Conservation (phyloP, 2,797 vertebrate species). For the Clarias fuscus region DNA sequence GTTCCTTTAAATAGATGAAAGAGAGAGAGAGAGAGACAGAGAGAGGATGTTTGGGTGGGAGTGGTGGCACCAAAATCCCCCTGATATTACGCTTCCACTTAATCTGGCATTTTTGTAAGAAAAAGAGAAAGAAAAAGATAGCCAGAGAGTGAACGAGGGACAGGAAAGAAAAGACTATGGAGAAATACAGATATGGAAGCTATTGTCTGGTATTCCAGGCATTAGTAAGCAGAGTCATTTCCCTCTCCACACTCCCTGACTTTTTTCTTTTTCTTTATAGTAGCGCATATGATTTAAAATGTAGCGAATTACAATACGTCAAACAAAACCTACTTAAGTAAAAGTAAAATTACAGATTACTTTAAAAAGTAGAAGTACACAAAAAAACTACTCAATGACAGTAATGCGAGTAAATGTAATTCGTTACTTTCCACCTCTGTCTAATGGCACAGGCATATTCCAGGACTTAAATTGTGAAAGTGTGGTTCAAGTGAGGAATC, state of each 20-base stretch:
- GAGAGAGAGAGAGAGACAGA: conserved; percentile 37
- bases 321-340: too few relatives aligned
- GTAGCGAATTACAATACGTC: too few relatives aligned
- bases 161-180: background rate
- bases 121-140: conserved; percentile 30
- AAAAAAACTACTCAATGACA: too few relatives aligned
- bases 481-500: too few relatives aligned
- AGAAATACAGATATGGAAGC: background rate
- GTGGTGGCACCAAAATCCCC: conserved; percentile 54
- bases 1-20: conserved; percentile 59
- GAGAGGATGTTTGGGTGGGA: background rate
- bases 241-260: background rate
- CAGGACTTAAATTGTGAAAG: too few relatives aligned
- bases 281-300: too few relatives aligned
- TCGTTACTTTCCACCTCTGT: too few relatives aligned
- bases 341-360: too few relatives aligned
- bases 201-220: background rate
- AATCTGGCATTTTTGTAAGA: conserved; percentile 37
- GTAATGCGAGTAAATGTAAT: too few relatives aligned
- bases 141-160: conserved; percentile 38
- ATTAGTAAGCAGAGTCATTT: background rate
- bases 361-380: too few relatives aligned
- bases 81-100: conserved; percentile 63
- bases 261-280: background rate
- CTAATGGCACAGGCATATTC: too few relatives aligned